phyloP scores from a whole-genome alignment of 2,113 vertebrate species.

The Nothobranchius kuhntae region DNA sequence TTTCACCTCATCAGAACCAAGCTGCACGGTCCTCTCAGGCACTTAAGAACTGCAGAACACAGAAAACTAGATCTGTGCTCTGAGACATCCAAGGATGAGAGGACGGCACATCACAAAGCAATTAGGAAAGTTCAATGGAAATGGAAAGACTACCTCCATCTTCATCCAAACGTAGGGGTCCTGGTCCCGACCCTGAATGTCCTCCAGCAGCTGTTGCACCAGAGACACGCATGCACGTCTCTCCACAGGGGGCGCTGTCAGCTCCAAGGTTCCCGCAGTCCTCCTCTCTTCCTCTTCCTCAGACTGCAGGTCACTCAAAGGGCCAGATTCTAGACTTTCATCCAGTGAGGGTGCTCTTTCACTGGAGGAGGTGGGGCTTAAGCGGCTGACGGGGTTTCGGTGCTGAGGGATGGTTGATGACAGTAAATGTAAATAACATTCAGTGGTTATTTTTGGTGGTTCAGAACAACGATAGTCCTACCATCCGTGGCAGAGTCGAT shows the following conservation, averaged over 20 bases:
- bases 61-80: too few relatives aligned
- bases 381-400: constrained; percentile 65
- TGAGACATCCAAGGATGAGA: too few relatives aligned
- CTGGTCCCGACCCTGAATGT: constrained; percentile 89
- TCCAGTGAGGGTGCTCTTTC: constrained; percentile 88
- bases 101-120: too few relatives aligned
- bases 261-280: constrained; percentile 45
- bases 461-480: constrained; percentile 6
- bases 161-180: constrained; percentile 89
- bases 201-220: constrained; percentile 88
- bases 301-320: constrained; percentile 88
- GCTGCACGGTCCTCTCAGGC: too few relatives aligned
- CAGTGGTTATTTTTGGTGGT: background rate
- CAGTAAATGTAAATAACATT: background rate
- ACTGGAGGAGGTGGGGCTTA: constrained; percentile 89
- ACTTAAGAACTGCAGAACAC: too few relatives aligned
- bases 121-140: too few relatives aligned
- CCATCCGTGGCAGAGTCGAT: constrained; percentile 32
- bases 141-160: constrained; percentile 85
- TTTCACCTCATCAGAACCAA: background rate
- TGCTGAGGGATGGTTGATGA: constrained; percentile 52
- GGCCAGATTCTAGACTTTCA: constrained; percentile 91
- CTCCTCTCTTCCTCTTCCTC: constrained; percentile 83
- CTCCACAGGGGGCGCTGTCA: constrained; percentile 22
- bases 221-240: constrained; percentile 44